A percentile compares a stretch with the other conserved stretches of the same genome.
Conservation (phyloP, 2,888 invertebrate genomes). For the Endotricha flammealis region DNA sequence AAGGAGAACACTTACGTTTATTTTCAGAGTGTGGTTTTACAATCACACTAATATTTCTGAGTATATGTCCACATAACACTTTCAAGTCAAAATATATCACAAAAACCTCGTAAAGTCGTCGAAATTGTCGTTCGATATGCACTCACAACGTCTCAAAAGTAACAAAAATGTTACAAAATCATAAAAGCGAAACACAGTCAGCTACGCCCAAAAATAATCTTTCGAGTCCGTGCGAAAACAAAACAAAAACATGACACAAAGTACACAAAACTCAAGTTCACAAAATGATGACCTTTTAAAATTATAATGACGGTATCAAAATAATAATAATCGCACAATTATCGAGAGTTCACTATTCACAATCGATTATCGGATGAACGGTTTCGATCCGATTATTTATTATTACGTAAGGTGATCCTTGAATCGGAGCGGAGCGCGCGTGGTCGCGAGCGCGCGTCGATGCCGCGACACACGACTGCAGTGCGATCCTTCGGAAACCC, state of each 20-base stretch:
- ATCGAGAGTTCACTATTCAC: slow-evolving; percentile 63
- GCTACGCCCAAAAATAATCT: slow-evolving; percentile 57
- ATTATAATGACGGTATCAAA: slow-evolving; percentile 40
- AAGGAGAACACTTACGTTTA: slow-evolving; percentile 44
- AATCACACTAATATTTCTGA: slow-evolving; percentile 38
- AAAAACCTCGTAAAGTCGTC: slow-evolving; percentile 36
- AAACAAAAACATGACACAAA: slow-evolving; percentile 61
- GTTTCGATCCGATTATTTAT: slow-evolving; percentile 62
- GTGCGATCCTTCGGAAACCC: slow-evolving; percentile 79
- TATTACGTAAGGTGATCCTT: slow-evolving; percentile 68
- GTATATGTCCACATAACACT: slow-evolving; percentile 48
- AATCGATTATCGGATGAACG: slow-evolving; percentile 67
- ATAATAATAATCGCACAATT: slow-evolving; percentile 30
- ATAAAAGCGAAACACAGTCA: slow-evolving; percentile 52
- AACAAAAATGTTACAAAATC: slow-evolving; percentile 39
- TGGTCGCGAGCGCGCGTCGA: slow-evolving; percentile 65
- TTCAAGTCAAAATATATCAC: slow-evolving; percentile 45
- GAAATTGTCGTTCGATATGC: slow-evolving; percentile 32
- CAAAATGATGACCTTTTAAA: slow-evolving; percentile 28
- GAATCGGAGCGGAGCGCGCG: slow-evolving; percentile 35
- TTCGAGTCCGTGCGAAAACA: slow-evolving; percentile 55
- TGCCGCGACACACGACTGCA: slow-evolving; percentile 75
- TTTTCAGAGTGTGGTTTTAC: slow-evolving; percentile 27
- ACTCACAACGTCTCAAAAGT: slow-evolving; percentile 39
- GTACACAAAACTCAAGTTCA: slow-evolving; percentile 58